A percentile compares a stretch with the other conserved stretches of the same genome.
These are phyloP conservation scores for Protobothrops mucrosquamatus DNA, from an alignment of 2,113 vertebrate species.

Conservation along the genomic window DNA sequence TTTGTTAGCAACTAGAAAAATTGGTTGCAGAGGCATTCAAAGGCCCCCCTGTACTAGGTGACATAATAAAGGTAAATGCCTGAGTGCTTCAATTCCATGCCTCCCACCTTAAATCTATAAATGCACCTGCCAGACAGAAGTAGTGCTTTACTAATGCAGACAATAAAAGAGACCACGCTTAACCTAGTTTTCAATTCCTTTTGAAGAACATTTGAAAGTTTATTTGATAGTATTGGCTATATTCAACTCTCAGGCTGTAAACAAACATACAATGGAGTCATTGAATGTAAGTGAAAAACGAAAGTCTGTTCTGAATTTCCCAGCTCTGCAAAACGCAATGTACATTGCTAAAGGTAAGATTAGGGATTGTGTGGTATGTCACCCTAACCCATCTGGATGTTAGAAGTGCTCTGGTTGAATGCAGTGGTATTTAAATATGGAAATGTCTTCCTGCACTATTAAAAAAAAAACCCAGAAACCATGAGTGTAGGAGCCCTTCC, in stretches of 20 bases:
- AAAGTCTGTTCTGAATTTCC: background rate
- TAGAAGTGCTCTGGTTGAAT: background rate
- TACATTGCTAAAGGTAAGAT: background rate
- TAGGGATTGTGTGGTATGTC: background rate
- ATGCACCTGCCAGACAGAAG: background rate
- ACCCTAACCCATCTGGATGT: background rate
- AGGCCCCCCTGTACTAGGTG: background rate
- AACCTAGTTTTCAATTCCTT: background rate
- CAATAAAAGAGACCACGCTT: background rate
- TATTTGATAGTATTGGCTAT: background rate
- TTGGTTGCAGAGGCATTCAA: background rate
- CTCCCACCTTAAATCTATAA: background rate
- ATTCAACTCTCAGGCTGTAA: background rate
- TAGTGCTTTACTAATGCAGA: background rate
- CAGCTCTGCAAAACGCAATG: background rate
- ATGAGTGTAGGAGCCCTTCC: background rate
- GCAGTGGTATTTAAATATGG: background rate
- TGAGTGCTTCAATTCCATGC: background rate
- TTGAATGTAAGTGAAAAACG: background rate
- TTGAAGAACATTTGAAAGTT: background rate
- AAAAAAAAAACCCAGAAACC: background rate
- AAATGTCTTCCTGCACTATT: background rate
- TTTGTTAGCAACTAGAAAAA: background rate
- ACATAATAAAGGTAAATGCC: background rate
- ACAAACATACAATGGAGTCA: background rate